Evolutionary conservation across 2,888 invertebrate species (phyloP), one percentile per base, ranked within the genome.

Genomic region (Anorthoa munda): DNA sequence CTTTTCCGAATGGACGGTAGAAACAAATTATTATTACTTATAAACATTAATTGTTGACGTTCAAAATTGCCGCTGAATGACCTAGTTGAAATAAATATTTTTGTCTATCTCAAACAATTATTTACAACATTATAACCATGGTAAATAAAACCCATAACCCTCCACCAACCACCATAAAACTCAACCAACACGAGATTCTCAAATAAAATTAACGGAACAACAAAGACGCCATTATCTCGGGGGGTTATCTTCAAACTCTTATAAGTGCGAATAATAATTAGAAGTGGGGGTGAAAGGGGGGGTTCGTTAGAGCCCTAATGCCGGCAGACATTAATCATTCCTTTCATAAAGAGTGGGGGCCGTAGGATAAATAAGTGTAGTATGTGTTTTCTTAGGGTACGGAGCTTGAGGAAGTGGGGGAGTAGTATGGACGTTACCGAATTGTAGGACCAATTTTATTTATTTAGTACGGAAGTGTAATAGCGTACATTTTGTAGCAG

Each of bases 351-450:
- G 96, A 96, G 95, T 95, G 95, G 95, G 85, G 94, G 94, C 90
- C 92, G 92, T 95, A 39, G 96, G 96, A 96, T 96, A 96, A 96
- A 96, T 96, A 96, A 96, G 95, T 96, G 95, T 96, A 96, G 94
- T 96, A 96, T 95, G 95, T 96, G 94, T 95, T 96, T 96, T 96
- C 96, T 96, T 95, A 94, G 96, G 94, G 94, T 94, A 95, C 94
- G 94, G 92, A 94, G 93, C 95, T 95, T 95, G 93, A 94, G 95
- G 89, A 91, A 79, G 79, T 66, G 90, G 2, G 66, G 58, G 86
- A 18, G 51, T 90, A 61, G 45, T 81, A 76, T 92, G 93, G 95
- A 95, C 90, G 76, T 23, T 90, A 68, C 82, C 13, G 66, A 60
- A 39, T 55, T 64, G 50, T 17, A 46, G 0, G 50, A 15, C 1